Evolutionary conservation across 2,888 invertebrate genomes (phyloP), one percentile per base, ranked within the genome.

Genomic region (Yponomeuta sedellus): DNA sequence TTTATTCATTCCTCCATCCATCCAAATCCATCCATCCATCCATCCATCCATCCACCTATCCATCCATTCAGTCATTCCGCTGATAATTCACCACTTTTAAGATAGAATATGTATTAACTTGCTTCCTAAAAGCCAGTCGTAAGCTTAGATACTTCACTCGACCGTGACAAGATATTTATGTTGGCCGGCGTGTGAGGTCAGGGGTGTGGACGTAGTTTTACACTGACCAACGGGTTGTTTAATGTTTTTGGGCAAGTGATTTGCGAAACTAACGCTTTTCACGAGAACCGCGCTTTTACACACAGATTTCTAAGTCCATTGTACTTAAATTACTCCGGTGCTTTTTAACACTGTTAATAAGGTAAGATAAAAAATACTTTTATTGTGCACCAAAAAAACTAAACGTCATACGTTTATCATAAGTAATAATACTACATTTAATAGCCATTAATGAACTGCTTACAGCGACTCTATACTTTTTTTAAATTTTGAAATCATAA

Each of bases 151-250:
- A 16, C 34, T 71, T 69, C 72, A 78, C 80, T 79, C 77, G 77
- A 72, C 71, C 77, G 80, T 85, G 79, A 83, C 81, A 80, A 81
- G 75, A 83, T 86, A 87, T 88, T 86, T 88, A 87, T 85, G 80
- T 77, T 72, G 69, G 72, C 71, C 72, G 67, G 68, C 76, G 80
- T 76, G 81, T 76, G 77, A 80, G 83, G 85, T 83, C 80, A 77
- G 69, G 52, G 66, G 77, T 76, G 75, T 75, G 79, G 77, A 79
- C 75, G 73, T 67, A 69, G 69, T 72, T 72, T 77, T 78, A 77
- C 78, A 76, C 74, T 72, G 71, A 69, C 73, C 73, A 69, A 63
- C 22, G 72, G 74, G 75, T 76, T 74, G 75, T 75, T 74, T 71
- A 72, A 74, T 76, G 71, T 71, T 71, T 74, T 70, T 66, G 65